Evolutionary conservation across 2,113 vertebrate genomes (phyloP), one percentile per base, ranked within the genome.

Genomic region (Misgurnus mizolepis): DNA sequence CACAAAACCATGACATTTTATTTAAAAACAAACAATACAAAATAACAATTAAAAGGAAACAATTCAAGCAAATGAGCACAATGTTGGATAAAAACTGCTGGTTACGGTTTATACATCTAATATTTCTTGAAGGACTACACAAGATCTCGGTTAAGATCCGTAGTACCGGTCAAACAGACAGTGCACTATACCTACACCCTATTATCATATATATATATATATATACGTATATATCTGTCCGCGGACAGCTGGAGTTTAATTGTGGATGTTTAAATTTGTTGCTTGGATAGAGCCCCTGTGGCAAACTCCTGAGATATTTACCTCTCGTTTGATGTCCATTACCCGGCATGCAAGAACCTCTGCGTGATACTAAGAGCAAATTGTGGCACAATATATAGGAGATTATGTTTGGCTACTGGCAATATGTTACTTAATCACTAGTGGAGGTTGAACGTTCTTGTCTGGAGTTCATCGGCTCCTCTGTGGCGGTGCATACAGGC

Each of bases 21-120:
- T 92, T 93, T 91, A 85, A 91, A 93, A 93, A 88, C 79, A 78
- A 77, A 86, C 81, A 65, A 91, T 93, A 93, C 91, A 93, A 93
- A 93, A 93, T 89, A 88, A 93, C 90, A 88, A 88, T 88, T 88
- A 88, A 90, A 80, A 62, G 40, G 56, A 79, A 58, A 80, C 88
- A 89, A 88, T 91, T 76, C 64, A 68, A 80, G 12, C 79, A 71
- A 34, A 80, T 71, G 11, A 79, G 58, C 81, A 78, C 45, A 34
- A 62, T 75, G 67, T 58, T 75, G 72, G 72, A 76, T 34, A 65
- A 77, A 47, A 76, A 80, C 66, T 82, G 83, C 83, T 82, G 69
- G 77, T 80, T 60, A 78, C 64, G 80, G 71, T 66, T 64, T 81
- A 53, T 45, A 76, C 34, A 49, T 50, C 45, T 40, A 65, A 67